Evolutionary conservation across 2,113 vertebrate species (phyloP), one percentile per base, ranked within the genome.

Genomic region (Pelvicachromis taeniatus): DNA sequence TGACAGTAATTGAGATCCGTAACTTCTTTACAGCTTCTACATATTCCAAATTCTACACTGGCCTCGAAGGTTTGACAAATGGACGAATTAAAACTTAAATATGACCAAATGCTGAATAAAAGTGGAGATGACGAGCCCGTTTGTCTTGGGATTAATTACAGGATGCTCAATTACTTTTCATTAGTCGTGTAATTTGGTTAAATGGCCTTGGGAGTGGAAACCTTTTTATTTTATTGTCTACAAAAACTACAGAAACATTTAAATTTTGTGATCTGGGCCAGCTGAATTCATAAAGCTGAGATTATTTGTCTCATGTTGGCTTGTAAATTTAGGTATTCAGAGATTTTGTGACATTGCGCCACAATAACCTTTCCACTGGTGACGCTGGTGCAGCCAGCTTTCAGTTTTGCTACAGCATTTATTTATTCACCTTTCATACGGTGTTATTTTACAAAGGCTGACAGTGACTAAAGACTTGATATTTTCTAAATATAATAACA

Each of bases 161-260:
- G 61, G 81, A 89, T 85, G 88, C 87, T 90, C 84, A 87, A 90
- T 94, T 94, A 90, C 83, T 94, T 94, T 93, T 91, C 87, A 92
- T 93, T 90, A 88, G 58, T 78, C 80, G 63, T 81, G 85, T 91
- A 89, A 92, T 92, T 88, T 81, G 48, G 61, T 84, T 77, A 87
- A 86, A 89, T 89, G 56, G 33, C 13, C 40, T 89, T 68, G n/a
- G 56, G 83, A 29, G 88, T 59, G 50, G 58, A 87, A 91, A 85
- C 81, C 80, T 86, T 88, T 87, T 81, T 1, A 21, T 80, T 87
- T 75, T 78, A 86, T 84, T 82, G 52, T 53, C 35, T 52, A 58
- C 65, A 85, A 87, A 82, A 87, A 31, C 68, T 59, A 81, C 11
- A 56, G 21, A 85, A 65, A 63, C 42, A 83, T 75, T 73, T 8